Evolutionary conservation across 2,888 invertebrate species (phyloP), one percentile per base, ranked within the genome.

Genomic region (Andrena chrysosceles): DNA sequence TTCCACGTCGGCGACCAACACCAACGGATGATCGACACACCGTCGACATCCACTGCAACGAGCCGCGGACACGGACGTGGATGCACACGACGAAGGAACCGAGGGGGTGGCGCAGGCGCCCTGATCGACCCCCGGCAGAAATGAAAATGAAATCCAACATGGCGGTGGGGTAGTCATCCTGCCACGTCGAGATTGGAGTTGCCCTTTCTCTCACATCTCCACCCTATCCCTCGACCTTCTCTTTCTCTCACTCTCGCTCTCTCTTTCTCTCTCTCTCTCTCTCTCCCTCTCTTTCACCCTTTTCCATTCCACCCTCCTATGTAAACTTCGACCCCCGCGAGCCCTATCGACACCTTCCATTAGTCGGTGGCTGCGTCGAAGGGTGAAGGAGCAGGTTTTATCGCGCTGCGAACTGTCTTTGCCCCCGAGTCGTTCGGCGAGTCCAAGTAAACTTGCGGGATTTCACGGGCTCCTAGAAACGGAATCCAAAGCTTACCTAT

Each of bases 271-370:
- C 68, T 10, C 71, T 3, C 33, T n/a, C 29, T 29, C 48, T 60
- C 31, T 60, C 63, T 49, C 64, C 8, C 49, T 31, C 64, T 33
- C 4, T 23, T n/a, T 66, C n/a, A 7, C 52, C 70, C 60, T 49
- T 42, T 73, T 69, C 77, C 77, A 73, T 35, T 73, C 78, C 78
- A 68, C 69, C 76, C 74, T 73, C 66, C 83, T 88, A 83, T 85
- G 86, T 85, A 89, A 89, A 89, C 88, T 89, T 83, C 81, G 81
- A 85, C 87, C 83, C 79, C 84, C 81, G 81, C 80, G 77, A 86
- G 84, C 79, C 85, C 85, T 86, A 82, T 87, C 87, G 87, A 88
- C 88, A 89, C 89, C 89, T 89, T 88, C 85, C 88, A 89, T 88
- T 88, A 88, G 86, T 76, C 81, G 87, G 82, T 80, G 86, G 81